Evolutionary conservation across 2,113 vertebrate genomes (phyloP), one percentile per base, ranked within the genome.

Genomic region (Eubucco bourcierii): DNA sequence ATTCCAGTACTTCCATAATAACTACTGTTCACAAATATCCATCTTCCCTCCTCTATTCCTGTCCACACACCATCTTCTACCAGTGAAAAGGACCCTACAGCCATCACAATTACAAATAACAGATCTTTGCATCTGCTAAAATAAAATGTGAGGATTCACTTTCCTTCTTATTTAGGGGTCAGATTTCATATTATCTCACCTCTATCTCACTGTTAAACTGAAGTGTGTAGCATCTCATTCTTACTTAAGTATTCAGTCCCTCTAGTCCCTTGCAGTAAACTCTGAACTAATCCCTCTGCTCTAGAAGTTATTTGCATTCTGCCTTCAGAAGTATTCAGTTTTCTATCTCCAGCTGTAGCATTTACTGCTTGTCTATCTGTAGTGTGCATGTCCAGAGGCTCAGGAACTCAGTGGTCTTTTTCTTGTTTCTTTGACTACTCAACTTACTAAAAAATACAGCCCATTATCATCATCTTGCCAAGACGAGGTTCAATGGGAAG

Each of bases 391-490:
- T 55, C 33, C 85, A 73, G 61, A 87, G 53, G 52, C 67, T 90
- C 66, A 76, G 41, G 31, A 94, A 67, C 41, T 66, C 71, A 52
- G 44, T 46, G 44, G 16, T 46, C 44, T 46, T 46, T 46, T 46
- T 46, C 16, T 46, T 46, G 44, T 46, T 46, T 46, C 44, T 46
- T 15, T 21, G 28, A 84, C 37, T 20, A 52, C 70, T 76, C 34
- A 44, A 98, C 98, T 97, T 95, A 99, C 99, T 98, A 97, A 96
- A 99, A 99, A 94, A 99, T 99, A 93, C 99, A 99, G 64, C 99
- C 99, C 98, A 99, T 99, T 95, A 99, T 99, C 99, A 99, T 99
- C 99, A 99, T 99, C 97, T 99, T 99, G 88, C 99, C 99, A 77
- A 99, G 97, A 3, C 98, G 99, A 90, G 99, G 99, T 64, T 99